Base-by-base conservation (phyloP, 2,888 invertebrate genomes). In the Archips xylosteana region DNA sequence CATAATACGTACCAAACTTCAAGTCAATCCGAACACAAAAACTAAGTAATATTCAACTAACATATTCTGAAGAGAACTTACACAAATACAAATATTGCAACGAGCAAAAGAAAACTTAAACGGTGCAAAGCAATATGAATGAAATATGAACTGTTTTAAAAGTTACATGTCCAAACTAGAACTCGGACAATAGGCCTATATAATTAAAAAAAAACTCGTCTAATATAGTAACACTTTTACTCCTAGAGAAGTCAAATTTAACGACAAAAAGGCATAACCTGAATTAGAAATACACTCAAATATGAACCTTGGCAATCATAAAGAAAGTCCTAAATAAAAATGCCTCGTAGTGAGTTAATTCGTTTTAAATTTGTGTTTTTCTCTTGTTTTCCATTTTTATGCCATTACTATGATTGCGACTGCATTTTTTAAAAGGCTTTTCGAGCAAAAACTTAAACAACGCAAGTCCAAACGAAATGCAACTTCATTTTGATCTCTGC, bases 351-450 rank as follows among this genome's bases (percentile, higher is more conserved):
- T 32, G 32, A 57, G 32, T 57, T 57, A 32, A 32, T 32, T 3
- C 32, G 2, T 57, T 57, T 57, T 5, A 15, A 8, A 32, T 57
- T 10, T 57, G 23, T 9, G 32, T 9, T 3, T 57, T 23, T 1
- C 34, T 47, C n/a, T 39, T 49, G 49, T 68, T 66, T 68, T 42
- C 63, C 68, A 63, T 68, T 73, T 73, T 73, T 10, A 10, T 49
- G 63, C 57, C 59, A 73, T 73, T 73, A 73, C 63, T 32, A 68
- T 68, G 68, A 73, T 73, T 63, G 63, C 72, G 61, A 73, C 68
- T 68, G 68, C 68, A 59, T 68, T 72, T 63, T 57, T 23, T n/a
- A 47, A 39, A 47, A 60, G 15, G 47, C 62, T 57, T 68, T 13
- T 13, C 32, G 9, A 57, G 0, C 36, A 36, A 36, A 1, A 36